Evolutionary conservation across 2,888 invertebrate species (phyloP).

Genomic region (Ochropacha duplaris): DNA sequence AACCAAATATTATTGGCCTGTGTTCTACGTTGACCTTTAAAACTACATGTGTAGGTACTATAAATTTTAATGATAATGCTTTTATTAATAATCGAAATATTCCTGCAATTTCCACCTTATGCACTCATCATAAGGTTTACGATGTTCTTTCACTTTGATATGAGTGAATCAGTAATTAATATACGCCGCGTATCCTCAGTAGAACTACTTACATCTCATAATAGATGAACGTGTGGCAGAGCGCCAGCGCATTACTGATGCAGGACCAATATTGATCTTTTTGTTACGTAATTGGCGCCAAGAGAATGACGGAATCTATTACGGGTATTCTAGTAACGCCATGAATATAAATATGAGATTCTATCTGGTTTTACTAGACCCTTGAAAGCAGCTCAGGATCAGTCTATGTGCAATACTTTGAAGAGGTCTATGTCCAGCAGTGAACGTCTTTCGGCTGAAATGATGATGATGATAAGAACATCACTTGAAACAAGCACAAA

Average conservation of each 20-base stretch:
- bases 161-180: neutral
- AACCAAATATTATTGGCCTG: neutral
- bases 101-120: neutral
- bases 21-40: neutral
- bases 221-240: neutral
- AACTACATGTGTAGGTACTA: neutral
- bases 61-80: neutral
- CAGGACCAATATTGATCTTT: neutral
- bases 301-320: neutral
- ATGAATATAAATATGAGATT: too few relatives aligned
- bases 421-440: too few relatives aligned
- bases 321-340: neutral
- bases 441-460: too few relatives aligned
- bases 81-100: neutral
- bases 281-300: neutral
- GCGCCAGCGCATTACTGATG: neutral
- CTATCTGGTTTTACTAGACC: too few relatives aligned
- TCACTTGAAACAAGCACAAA: too few relatives aligned
- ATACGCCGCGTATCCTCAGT: neutral
- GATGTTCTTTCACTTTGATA: neutral
- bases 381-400: too few relatives aligned
- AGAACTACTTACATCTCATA: neutral
- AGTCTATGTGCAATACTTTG: too few relatives aligned
- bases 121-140: neutral
- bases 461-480: too few relatives aligned